Base-by-base conservation (phyloP, 2,113 vertebrate species). In the Ammodytes dubius region DNA sequence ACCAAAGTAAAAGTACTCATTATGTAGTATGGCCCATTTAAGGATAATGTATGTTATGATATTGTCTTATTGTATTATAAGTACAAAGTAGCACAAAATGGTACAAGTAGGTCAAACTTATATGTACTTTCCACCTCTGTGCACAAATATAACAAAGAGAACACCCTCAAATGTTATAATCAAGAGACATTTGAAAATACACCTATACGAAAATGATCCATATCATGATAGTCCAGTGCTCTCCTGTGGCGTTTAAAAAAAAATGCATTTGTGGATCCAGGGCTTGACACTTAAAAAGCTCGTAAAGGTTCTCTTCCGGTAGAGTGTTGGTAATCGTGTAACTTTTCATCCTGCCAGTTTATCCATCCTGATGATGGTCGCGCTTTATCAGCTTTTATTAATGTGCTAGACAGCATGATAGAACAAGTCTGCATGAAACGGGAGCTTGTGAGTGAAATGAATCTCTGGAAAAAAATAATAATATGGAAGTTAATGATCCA, bases 241-340 rank as follows among this genome's bases (percentile, higher is more conserved):
- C 76, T 82, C 57, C 80, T 45, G 52, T 64, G 49, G 43, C 4
- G 40, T 67, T 78, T 88, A 73, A 63, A 11, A 83, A 77, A 27
- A 27, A 27, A 27, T 27, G 27, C 2, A 83, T 87, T 76, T 80
- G 58, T 64, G 73, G 47, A n/a, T 86, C 74, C 61, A 27, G 71
- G 40, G 52, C 52, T 76, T 19, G 3, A 66, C 70, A 78, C 65
- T 85, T 69, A 87, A 81, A 87, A 59, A 45, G 40, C 60, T 85
- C 45, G 15, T 79, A 82, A 91, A 91, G 54, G 65, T 70, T 27
- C 70, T 87, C 69, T 88, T 72, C 79, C 77, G 77, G 84, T 79
- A 57, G 61, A 85, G 81, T 77, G 70, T 65, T 63, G 49, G 66
- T 77, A 72, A 80, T 86, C 83, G 46, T 49, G 12, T 80, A 81